Evolutionary conservation across 2,113 vertebrate species (phyloP), one percentile per base, ranked within the genome.

Genomic region (Ochotona princeps): DNA sequence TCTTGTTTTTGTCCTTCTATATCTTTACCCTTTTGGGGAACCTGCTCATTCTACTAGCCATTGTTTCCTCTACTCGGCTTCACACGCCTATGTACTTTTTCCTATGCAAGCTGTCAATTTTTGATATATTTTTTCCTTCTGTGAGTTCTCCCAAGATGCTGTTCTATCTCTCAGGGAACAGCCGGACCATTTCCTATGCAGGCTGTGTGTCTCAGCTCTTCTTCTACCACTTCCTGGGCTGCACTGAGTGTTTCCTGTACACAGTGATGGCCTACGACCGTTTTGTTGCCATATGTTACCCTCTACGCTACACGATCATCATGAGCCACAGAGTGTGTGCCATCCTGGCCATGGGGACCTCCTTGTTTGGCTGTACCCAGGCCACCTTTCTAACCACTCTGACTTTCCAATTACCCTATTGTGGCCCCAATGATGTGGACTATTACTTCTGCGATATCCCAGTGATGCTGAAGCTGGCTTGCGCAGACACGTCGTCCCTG

Each of bases 1-100:
- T 44, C 26, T 35, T 97, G 5, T 97, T 97, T 30, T n/a, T 97
- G 35, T n/a, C 91, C 38, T 96, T 97, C 30, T 97, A 97, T 66
- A 26, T 95, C 2, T 73, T 96, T 66, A 96, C 96, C 1, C 91
- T 97, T 0, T 21, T 93, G 7, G 96, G 94, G 28, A 98, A 97
- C 69, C 61, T 96, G 30, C 69, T 96, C 25, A 97, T 97, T 35
- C 78, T 97, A 1, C 44, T 97, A 21, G 94, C 96, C 1, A 95
- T 97, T 1, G 7, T 87, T 28, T 94, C 79, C 1, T 96, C 95
- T 26, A 3, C 84, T 26, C 76, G 2, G 1, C 90, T 98, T 12
- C 95, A 96, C 7, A 93, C 94, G 0, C 97, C 96, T 69, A 97
- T 98, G 97, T 97, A 97, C 83, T 96, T 97, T 82, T 97, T 97